Conservation (phyloP, 2,888 invertebrate species). For the Caenorhabditis panamensis region DNA sequence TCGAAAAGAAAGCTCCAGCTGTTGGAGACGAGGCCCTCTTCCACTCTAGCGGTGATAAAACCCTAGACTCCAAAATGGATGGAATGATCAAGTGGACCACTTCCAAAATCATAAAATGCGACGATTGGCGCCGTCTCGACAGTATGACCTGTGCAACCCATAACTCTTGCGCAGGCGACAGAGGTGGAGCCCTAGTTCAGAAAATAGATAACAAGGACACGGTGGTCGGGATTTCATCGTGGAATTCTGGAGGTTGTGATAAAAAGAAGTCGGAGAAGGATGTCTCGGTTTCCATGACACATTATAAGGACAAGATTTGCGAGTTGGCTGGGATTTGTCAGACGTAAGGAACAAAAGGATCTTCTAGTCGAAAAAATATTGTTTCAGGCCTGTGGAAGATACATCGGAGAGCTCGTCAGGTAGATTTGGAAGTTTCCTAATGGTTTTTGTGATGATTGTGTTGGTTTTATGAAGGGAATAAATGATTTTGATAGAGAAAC, state of each 20-base stretch:
- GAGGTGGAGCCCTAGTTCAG: constrained; percentile 6
- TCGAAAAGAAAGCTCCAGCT: background rate
- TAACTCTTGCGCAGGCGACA: background rate
- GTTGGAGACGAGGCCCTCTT: background rate
- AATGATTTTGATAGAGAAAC: too few species aligned
- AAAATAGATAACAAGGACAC: constrained; percentile 15
- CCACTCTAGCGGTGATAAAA: background rate
- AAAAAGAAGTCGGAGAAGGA: background rate
- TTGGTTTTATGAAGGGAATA: too few species aligned
- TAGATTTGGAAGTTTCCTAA: too few species aligned
- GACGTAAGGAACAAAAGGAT: background rate
- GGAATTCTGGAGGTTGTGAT: too few species aligned
- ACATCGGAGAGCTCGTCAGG: too few species aligned
- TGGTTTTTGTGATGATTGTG: too few species aligned
- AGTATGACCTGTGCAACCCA: background rate
- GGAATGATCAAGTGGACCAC: background rate
- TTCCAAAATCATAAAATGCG: too few species aligned
- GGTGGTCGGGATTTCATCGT: background rate
- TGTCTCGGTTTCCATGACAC: background rate
- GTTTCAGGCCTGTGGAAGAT: too few species aligned
- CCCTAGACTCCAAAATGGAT: background rate
- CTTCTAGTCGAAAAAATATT: too few species aligned
- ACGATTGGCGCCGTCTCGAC: background rate
- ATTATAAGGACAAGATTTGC: constrained; percentile 16
- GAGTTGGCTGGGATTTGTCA: constrained; percentile 22